These are phyloP conservation scores for Novumbra hubbsi DNA, from an alignment of 2,797 vertebrate species.

Conservation along the genomic window DNA sequence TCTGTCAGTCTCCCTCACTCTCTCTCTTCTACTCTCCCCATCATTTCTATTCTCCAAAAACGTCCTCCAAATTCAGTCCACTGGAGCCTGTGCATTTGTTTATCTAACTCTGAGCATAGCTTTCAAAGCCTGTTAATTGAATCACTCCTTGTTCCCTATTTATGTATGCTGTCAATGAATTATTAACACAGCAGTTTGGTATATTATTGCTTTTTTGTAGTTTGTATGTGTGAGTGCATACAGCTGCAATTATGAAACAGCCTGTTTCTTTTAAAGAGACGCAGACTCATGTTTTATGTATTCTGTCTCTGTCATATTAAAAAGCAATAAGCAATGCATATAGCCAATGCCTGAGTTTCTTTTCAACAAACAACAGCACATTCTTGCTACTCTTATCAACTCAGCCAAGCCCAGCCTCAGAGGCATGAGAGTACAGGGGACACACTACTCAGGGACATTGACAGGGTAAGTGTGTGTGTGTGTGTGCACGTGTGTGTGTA, in stretches of 20 bases:
- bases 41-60: background rate
- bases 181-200: constrained; percentile 36
- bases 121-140: constrained; percentile 38
- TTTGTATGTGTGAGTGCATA: constrained; percentile 38
- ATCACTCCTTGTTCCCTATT: constrained; percentile 35
- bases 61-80: constrained; percentile 6
- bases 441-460: no score
- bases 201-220: constrained; percentile 32
- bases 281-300: constrained; percentile 53
- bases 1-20: background rate
- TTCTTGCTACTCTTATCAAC: constrained; percentile 36
- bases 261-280: constrained; percentile 45
- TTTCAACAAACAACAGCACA: constrained; percentile 38
- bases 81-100: constrained; percentile 23
- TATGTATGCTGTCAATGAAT: constrained; percentile 34
- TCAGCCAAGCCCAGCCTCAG: constrained; percentile 19
- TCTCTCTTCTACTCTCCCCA: background rate
- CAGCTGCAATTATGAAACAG: constrained; percentile 43
- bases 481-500: no score
- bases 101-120: constrained; percentile 16
- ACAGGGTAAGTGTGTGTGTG: background rate
- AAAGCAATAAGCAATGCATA: constrained; percentile 49
- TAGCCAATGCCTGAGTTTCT: constrained; percentile 22
- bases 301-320: constrained; percentile 38
- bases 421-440: background rate